Evolutionary conservation across 2,797 vertebrate species (phyloP).

Genomic region (Gallinago nigripennis): DNA sequence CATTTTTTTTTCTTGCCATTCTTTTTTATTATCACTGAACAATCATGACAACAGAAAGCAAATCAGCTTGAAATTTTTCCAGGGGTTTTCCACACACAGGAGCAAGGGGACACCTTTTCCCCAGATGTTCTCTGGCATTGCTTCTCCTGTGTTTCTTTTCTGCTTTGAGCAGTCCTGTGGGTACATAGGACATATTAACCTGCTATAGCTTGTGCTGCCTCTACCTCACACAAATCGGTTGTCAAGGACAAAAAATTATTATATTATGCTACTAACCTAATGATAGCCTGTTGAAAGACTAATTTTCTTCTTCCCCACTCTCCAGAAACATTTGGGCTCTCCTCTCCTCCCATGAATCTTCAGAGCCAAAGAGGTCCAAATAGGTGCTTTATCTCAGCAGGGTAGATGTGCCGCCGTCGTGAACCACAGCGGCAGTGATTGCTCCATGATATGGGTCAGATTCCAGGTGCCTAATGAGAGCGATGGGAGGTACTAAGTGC

Average conservation of each 20-base stretch:
- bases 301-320: background rate
- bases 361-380: slow-evolving; percentile 33
- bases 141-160: background rate
- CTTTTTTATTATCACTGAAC: background rate
- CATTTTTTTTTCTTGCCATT: background rate
- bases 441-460: slow-evolving; percentile 9
- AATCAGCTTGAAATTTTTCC: background rate
- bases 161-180: background rate
- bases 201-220: background rate
- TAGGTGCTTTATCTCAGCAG: slow-evolving; percentile 55
- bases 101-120: background rate
- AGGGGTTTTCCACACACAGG: background rate
- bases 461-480: slow-evolving; percentile 46
- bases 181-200: background rate
- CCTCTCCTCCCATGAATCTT: slow-evolving; percentile 25
- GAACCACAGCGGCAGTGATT: background rate
- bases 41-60: background rate
- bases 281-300: background rate
- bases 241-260: slow-evolving; percentile 6
- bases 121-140: background rate
- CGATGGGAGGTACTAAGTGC: background rate
- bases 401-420: background rate
- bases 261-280: slow-evolving; percentile 26
- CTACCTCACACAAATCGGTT: background rate
- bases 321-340: slow-evolving; percentile 35